Evolutionary conservation across 37 sponge, comb jelly and placozoan species (phyloP), one percentile per base, ranked within the genome.

Genomic region (Ianthella basta): DNA sequence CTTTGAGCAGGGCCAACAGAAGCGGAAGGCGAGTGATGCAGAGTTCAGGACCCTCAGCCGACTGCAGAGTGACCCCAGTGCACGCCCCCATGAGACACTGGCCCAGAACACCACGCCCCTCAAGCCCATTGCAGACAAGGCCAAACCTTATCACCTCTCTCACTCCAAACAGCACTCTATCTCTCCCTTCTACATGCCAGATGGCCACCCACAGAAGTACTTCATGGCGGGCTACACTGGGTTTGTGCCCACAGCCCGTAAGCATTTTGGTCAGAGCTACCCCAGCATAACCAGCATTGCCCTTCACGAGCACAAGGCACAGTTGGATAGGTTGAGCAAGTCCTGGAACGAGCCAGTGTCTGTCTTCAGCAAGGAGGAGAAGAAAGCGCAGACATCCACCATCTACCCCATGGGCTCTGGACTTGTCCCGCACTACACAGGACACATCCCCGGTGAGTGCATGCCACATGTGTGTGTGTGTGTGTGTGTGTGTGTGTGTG

Each of bases 211-310:
- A n/a, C 66, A 96, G 32, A 90, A 93, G 78, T 83, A 86, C 60
- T 89, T 90, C 86, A 94, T 96, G 88, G 94, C 97, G 30, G 99
- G 99, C 30, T 98, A 98, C 86, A 98, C 95, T 15, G 99, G 99
- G 4, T 98, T 96, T 69, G 87, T 98, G 19, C 99, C 99, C 27
- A 94, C 85, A 73, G 82, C 94, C 15, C 87, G 86, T 16, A 94
- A 96, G 86, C 91, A 92, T 82, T 79, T 98, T 61, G 95, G 97
- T 19, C 90, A 95, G 63, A 81, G 93, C 55, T 98, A 98, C 82
- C 99, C 99, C 33, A 86, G 80, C 80, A 94, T 91, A 63, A 90
- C 99, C 19, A 37, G 82, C 55, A 80, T 74, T 18, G 99, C 99
- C 19, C 88, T 94, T 24, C 81, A 81, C 56, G 97, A 96, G 30